phyloP scores from a whole-genome alignment of 2,888 invertebrate genomes.

The Tetheella fluctuosa region DNA sequence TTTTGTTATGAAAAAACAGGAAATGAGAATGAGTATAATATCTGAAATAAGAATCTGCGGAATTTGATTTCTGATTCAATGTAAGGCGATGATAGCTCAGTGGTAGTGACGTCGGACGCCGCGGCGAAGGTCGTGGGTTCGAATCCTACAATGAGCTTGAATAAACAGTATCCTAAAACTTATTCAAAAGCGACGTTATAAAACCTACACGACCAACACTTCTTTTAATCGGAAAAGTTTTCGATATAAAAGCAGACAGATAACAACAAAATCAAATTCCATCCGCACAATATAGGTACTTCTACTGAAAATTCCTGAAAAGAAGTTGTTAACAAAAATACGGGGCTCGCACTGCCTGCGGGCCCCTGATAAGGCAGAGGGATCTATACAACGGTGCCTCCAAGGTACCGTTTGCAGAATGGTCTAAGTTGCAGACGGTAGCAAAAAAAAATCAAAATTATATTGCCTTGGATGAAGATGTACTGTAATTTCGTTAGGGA shows the following conservation, averaged over 20 bases:
- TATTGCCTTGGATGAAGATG: too few relatives aligned
- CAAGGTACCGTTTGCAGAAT: constrained; percentile 40
- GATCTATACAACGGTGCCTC: constrained; percentile 62
- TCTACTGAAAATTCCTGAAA: constrained; percentile 72
- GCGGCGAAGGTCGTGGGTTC: too few relatives aligned
- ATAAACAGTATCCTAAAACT: too few relatives aligned
- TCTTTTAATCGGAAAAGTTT: constrained; percentile 10
- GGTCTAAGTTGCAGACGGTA: constrained; percentile 35
- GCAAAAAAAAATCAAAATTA: constrained; percentile 36
- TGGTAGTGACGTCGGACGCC: too few relatives aligned
- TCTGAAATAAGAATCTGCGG: too few relatives aligned
- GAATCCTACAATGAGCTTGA: too few relatives aligned
- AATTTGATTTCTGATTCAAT: too few relatives aligned
- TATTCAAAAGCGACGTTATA: neutral
- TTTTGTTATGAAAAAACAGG: too few relatives aligned
- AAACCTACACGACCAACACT: neutral
- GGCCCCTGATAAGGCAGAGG: constrained; percentile 69
- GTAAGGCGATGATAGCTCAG: too few relatives aligned
- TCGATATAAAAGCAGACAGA: constrained; percentile 29
- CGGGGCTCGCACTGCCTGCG: constrained; percentile 70
- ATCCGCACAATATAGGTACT: constrained; percentile 51
- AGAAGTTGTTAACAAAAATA: constrained; percentile 83
- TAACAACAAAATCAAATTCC: constrained; percentile 66
- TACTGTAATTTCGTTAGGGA: too few relatives aligned
- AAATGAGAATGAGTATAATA: too few relatives aligned